Conservation (phyloP, 2,797 vertebrate species). For the Menidia menidia region DNA sequence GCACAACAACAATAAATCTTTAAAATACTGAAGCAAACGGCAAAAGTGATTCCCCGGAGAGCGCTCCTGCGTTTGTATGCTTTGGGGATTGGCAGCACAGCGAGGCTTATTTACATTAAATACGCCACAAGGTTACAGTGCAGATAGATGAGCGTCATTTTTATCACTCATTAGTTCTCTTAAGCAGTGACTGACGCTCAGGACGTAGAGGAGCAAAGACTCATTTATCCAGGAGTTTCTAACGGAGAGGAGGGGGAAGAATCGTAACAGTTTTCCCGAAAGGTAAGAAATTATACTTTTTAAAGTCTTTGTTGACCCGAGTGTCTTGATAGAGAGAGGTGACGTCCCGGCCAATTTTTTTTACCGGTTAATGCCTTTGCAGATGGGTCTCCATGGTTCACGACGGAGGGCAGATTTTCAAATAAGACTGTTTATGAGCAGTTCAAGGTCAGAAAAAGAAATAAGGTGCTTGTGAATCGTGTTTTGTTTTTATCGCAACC, state of each 20-base stretch:
- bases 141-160: constrained; percentile 98
- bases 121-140: constrained; percentile 99
- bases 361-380: constrained; percentile 81
- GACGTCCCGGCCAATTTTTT: constrained; percentile 79
- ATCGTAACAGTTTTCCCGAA: constrained; percentile 87
- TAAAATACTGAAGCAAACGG: constrained; percentile 77
- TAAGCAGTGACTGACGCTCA: constrained; percentile 93
- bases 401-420: constrained; percentile 36
- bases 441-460: constrained; percentile 93
- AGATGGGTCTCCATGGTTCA: constrained; percentile 78
- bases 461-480: constrained; percentile 84
- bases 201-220: constrained; percentile 86
- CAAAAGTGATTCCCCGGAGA: constrained; percentile 87
- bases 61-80: constrained; percentile 89
- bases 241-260: constrained; percentile 80
- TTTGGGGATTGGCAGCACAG: constrained; percentile 94
- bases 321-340: constrained; percentile 75
- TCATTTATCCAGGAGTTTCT: constrained; percentile 90
- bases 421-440: constrained; percentile 89
- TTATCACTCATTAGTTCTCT: constrained; percentile 98
- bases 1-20: constrained; percentile 90
- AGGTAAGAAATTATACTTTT: constrained; percentile 88
- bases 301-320: constrained; percentile 50
- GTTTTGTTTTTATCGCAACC: constrained; percentile 72
- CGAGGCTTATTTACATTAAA: constrained; percentile 99